Evolutionary conservation across 2,797 vertebrate species (phyloP).

Genomic region (Chloroceryle inda): DNA sequence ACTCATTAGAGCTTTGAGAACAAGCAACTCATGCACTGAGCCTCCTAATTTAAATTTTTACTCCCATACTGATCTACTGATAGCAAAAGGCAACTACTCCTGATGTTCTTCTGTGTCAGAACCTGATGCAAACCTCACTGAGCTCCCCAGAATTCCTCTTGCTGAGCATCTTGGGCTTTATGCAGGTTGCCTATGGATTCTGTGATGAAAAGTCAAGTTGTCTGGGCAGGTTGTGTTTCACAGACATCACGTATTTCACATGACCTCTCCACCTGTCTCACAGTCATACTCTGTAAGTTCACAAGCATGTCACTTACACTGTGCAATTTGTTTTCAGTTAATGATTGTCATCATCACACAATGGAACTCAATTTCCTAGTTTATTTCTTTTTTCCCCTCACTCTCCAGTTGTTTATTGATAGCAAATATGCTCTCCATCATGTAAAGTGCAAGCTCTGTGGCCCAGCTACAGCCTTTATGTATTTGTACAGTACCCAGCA

Average conservation of each 20-base stretch:
- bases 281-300: neutral
- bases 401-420: neutral
- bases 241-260: neutral
- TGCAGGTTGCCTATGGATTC: neutral
- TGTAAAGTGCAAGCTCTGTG: neutral
- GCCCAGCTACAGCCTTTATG: neutral
- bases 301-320: neutral
- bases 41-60: neutral
- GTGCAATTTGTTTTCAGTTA: constrained; percentile 50
- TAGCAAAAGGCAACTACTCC: neutral
- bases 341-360: neutral
- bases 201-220: neutral
- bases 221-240: neutral
- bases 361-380: neutral
- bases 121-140: neutral
- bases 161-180: neutral
- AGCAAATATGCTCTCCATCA: neutral
- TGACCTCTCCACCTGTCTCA: neutral
- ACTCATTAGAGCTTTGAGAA: neutral
- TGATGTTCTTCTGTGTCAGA: neutral
- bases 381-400: neutral
- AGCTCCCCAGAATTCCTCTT: neutral
- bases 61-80: neutral
- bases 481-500: neutral
- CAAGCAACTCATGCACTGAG: neutral